Percentiles rank a stretch among this genome's conserved stretches.
Conservation (phyloP, 2,797 vertebrate species). For the Brachyalestes nurse region DNA sequence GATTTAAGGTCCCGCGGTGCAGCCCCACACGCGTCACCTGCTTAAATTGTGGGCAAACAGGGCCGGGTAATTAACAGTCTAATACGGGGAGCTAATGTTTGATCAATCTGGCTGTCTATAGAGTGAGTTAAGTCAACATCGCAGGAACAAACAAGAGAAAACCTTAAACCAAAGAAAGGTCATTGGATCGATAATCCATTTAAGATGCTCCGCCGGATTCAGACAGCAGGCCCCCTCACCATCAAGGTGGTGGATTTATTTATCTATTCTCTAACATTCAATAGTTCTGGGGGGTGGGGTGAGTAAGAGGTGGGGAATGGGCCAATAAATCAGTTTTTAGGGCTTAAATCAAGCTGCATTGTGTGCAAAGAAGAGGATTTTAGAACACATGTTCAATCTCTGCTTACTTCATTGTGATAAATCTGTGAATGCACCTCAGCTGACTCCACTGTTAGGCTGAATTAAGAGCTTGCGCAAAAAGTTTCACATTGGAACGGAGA, state of each 20-base stretch:
- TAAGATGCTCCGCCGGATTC: slow-evolving; percentile 77
- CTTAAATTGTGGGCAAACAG: slow-evolving; percentile 59
- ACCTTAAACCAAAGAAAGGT: slow-evolving; percentile 76
- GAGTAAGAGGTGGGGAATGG: slow-evolving; percentile 6
- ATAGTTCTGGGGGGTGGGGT: slow-evolving; percentile 54
- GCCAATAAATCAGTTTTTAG: slow-evolving; percentile 70
- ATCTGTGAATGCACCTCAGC: slow-evolving; percentile 4
- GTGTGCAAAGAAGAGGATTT: slow-evolving; percentile 18
- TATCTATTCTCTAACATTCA: slow-evolving; percentile 66
- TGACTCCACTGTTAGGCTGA: slow-evolving; percentile 22
- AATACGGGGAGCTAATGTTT: slow-evolving; percentile 70
- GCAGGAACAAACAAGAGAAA: slow-evolving; percentile 69
- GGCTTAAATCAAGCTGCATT: slow-evolving; percentile 60
- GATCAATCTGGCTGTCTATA: slow-evolving; percentile 67
- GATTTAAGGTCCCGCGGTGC: neutral
- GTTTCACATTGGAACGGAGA: neutral
- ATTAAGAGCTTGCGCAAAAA: neutral
- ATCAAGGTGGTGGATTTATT: slow-evolving; percentile 79
- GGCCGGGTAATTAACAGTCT: slow-evolving; percentile 69
- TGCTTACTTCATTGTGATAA: slow-evolving; percentile 13
- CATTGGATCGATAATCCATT: slow-evolving; percentile 84
- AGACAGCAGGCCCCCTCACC: slow-evolving; percentile 68
- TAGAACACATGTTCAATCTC: slow-evolving; percentile 17
- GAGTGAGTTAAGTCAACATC: slow-evolving; percentile 70
- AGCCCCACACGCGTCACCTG: slow-evolving; percentile 45